Conservation (phyloP, 2,113 vertebrate species). For the Hemiprocne comata region DNA sequence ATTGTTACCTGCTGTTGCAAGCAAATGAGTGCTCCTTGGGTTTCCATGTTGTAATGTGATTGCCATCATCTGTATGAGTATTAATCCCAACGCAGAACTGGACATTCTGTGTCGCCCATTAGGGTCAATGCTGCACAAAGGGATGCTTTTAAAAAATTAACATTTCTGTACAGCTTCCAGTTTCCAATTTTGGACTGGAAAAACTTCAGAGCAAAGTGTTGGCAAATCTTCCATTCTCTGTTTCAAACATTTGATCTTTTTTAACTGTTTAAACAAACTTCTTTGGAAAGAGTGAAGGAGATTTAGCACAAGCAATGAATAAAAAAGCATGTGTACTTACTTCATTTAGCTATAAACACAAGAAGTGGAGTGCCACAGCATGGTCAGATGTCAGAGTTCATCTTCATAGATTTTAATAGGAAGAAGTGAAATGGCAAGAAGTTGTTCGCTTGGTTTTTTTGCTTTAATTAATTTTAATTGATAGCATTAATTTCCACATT, state of each 20-base stretch:
- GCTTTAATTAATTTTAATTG: not conserved
- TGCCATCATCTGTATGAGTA: not conserved
- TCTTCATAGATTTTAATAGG: not conserved
- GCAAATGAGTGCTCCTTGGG: not conserved
- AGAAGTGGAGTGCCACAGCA: not conserved
- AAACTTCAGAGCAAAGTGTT: not conserved
- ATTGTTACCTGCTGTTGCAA: not conserved
- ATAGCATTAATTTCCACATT: not conserved
- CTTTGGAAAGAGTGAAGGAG: not conserved
- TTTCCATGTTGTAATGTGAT: not conserved
- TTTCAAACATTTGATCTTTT: not conserved
- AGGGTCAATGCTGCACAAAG: not conserved
- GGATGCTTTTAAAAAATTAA: not conserved
- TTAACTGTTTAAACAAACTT: not conserved
- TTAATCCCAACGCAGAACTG: not conserved
- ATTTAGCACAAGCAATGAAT: not conserved
- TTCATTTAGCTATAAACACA: not conserved
- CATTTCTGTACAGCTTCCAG: not conserved
- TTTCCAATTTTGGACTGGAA: not conserved
- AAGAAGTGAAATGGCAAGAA: not conserved
- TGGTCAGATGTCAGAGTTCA: not conserved
- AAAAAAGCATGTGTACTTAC: not conserved
- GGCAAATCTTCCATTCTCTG: not conserved
- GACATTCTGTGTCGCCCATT: not conserved
- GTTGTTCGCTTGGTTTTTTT: not conserved